Evolutionary conservation across 2,888 invertebrate genomes (phyloP), one percentile per base, ranked within the genome.

Genomic region (Clanis bilineata): DNA sequence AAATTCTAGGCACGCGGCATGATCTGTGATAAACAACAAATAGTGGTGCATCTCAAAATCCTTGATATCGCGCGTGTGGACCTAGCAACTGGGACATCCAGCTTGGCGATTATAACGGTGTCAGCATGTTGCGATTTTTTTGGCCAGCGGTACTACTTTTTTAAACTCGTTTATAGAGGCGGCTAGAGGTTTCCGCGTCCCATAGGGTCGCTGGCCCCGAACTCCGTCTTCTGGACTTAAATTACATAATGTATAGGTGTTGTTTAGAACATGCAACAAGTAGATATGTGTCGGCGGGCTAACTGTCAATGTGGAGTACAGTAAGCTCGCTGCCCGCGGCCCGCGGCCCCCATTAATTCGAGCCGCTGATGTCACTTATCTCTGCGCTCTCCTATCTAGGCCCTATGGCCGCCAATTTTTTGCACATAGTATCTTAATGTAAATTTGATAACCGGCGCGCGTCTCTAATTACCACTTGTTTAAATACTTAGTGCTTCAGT

Each of bases 101-200:
- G 88, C 89, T 88, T 90, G 92, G 92, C 92, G 90, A 90, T 88
- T 90, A 90, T 93, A 93, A 93, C 92, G 92, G 92, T 93, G 92
- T 91, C 92, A 92, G 90, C 92, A 92, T 92, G 92, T 92, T 91
- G 92, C 91, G 91, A 93, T 92, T 93, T 93, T 93, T 92, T 93
- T 92, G 93, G 92, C 86, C 86, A 91, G 92, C 90, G 92, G 91
- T 90, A 90, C 92, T 91, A 90, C 92, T 91, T 92, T 90, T 90
- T 89, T 91, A 92, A 92, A 92, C 92, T 91, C 90, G 92, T 93
- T 93, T 91, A 87, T 90, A 90, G 90, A 90, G 80, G 84, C 90
- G 87, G 86, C 90, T 92, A 91, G 92, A 90, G 88, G 90, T 89
- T 90, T 91, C 90, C 89, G 91, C 88, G 88, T 89, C 92, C 92